Conservation (phyloP, 2,797 vertebrate species). For the Delichon dasypus region DNA sequence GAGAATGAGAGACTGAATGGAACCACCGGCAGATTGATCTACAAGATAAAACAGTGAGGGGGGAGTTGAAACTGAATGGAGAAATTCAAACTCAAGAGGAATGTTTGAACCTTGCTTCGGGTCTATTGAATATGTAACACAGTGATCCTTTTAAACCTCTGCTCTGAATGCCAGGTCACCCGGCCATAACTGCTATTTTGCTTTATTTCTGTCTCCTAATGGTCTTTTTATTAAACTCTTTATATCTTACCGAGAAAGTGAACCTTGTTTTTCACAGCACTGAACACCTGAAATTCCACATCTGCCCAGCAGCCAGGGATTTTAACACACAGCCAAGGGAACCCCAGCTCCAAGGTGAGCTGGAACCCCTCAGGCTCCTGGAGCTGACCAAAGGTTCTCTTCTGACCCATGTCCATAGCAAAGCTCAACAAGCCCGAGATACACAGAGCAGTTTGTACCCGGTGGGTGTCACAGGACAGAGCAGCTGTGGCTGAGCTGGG, state of each 20-base stretch:
- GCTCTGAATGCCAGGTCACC: too few species aligned
- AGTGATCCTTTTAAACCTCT: too few species aligned
- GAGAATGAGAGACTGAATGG: too few species aligned
- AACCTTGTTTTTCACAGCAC: neutral
- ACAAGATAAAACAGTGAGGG: too few species aligned
- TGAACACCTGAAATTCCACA: neutral
- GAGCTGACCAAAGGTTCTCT: neutral
- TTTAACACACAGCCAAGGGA: accelerated
- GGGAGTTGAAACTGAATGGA: too few species aligned
- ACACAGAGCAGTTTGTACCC: neutral
- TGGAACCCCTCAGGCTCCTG: accelerated
- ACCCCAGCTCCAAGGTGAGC: neutral
- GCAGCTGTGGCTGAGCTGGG: neutral
- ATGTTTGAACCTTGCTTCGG: neutral
- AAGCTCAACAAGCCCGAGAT: neutral
- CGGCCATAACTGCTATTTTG: too few species aligned
- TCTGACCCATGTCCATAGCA: neutral
- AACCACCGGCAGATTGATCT: too few species aligned
- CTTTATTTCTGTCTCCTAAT: too few species aligned
- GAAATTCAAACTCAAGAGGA: too few species aligned
- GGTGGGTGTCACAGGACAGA: neutral
- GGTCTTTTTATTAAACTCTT: too few species aligned
- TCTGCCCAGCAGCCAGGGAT: neutral
- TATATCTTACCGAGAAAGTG: too few species aligned
- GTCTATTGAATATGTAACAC: too few species aligned